These are phyloP conservation scores for Mayetiola destructor DNA, from an alignment of 2,888 invertebrate species.

Conservation along the genomic window DNA sequence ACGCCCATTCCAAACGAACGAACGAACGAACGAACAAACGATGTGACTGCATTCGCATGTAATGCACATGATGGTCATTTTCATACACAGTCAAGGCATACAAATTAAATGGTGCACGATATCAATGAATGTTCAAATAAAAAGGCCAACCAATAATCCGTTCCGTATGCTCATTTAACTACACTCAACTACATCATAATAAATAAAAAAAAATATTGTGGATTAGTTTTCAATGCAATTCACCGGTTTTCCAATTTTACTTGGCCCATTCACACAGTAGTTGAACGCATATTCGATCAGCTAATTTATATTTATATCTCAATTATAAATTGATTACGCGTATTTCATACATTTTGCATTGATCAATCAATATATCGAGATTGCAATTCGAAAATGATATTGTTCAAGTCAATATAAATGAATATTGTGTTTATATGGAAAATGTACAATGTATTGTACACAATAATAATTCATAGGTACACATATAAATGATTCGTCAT, in stretches of 20 bases:
- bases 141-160: neutral
- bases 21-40: neutral
- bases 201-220: neutral
- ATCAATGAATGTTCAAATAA: neutral
- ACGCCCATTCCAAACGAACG: neutral
- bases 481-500: no score
- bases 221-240: neutral
- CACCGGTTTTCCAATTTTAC: neutral
- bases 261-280: neutral
- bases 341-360: no score
- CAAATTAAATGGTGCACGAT: slow-evolving; percentile 8
- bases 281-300: no score
- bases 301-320: no score
- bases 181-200: neutral
- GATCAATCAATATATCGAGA: no score
- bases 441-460: no score
- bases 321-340: no score
- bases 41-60: neutral
- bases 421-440: no score
- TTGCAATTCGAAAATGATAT: no score
- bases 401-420: no score
- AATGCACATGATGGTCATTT: neutral
- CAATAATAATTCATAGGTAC: no score
- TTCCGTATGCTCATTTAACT: neutral
- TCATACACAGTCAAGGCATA: neutral